Conservation (phyloP, 2,113 vertebrate genomes). For the Podilymbus podiceps region DNA sequence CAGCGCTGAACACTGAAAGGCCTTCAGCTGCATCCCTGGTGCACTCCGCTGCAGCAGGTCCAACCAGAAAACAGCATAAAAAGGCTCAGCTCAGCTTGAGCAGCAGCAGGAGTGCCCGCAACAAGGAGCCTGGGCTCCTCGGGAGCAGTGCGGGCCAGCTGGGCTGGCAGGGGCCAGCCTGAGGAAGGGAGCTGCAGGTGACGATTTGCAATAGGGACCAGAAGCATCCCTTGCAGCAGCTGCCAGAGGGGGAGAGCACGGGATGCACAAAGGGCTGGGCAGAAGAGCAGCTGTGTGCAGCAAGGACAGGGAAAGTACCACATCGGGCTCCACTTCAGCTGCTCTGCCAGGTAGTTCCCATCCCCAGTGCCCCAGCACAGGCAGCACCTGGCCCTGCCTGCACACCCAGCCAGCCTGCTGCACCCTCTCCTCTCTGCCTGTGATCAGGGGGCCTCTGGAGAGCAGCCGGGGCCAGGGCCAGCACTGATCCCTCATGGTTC, state of each 20-base stretch:
- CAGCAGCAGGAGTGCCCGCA: neutral
- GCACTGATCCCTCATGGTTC: fast-evolving
- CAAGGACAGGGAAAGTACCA: neutral
- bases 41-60: fast-evolving
- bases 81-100: neutral
- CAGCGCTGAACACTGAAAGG: neutral
- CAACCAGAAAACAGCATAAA: neutral
- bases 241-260: neutral
- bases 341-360: neutral
- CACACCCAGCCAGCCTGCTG: neutral
- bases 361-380: fast-evolving
- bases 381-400: neutral
- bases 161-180: neutral
- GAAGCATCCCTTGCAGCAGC: neutral
- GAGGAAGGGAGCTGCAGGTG: neutral
- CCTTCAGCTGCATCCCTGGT: neutral
- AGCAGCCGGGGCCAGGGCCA: neutral
- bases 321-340: fast-evolving
- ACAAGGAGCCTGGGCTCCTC: neutral
- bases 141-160: fast-evolving
- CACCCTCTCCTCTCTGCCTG: neutral
- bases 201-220: neutral
- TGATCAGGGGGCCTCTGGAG: neutral
- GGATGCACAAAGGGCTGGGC: neutral
- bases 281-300: fast-evolving